Evolutionary conservation across 2,797 vertebrate species (phyloP).

Genomic region (Propithecus deckenii): DNA sequence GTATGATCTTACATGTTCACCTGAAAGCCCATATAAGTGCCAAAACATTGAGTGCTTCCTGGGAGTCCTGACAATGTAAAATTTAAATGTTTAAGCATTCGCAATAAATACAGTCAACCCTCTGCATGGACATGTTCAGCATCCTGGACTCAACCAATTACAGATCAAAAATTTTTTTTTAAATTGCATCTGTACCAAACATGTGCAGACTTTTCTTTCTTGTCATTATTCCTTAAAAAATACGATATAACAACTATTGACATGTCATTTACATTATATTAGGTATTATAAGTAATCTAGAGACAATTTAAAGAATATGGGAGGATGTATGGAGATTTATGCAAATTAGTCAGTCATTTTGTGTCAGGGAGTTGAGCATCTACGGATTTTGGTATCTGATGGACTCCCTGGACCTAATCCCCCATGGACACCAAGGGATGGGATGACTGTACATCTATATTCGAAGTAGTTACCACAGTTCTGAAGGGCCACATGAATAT

Average conservation of each 20-base stretch:
- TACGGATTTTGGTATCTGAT: not conserved
- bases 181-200: not conserved
- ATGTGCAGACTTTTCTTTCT: not conserved
- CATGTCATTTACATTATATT: not conserved
- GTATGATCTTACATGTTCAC: not conserved
- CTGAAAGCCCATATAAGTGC: not conserved
- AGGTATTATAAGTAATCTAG: not conserved
- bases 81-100: conserved; percentile 30
- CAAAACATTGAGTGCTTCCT: not conserved
- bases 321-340: not conserved
- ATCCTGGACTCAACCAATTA: not conserved
- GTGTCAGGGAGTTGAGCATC: not conserved
- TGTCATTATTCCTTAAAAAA: not conserved
- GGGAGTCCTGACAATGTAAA: not conserved
- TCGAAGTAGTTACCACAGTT: conserved; percentile 11
- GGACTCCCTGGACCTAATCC: not conserved
- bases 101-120: not conserved
- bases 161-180: not conserved
- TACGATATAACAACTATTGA: not conserved
- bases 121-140: not conserved
- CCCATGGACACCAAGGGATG: not conserved
- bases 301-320: not conserved
- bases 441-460: not conserved
- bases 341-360: not conserved
- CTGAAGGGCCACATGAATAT: not conserved